Evolutionary conservation across 1,140 invertebrate genomes (phyloP), one percentile per base, ranked within the genome.

Genomic region (Tetramorium parvispinum): DNA sequence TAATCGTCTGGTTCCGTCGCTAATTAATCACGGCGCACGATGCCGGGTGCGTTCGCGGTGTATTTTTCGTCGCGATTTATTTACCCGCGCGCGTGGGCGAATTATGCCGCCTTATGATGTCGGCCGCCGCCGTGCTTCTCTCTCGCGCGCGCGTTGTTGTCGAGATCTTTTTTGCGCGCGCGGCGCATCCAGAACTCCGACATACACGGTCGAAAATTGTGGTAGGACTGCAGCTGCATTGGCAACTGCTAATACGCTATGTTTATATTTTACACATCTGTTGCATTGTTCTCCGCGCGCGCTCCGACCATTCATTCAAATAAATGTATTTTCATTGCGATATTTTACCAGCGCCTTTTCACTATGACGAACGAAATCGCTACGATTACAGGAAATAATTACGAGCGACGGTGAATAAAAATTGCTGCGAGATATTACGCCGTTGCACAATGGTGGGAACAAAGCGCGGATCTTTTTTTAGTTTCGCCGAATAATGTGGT

Each of bases 21-120:
- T 91, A 91, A 91, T 91, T 91, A 91, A 91, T 91, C 90, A 91
- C 85, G 46, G 40, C 75, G 77, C 43, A 76, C 75, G 61, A 68
- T 18, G 55, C 53, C 40, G 8, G 11, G 32, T 40, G 46, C 49
- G 57, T 77, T 57, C 73, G 53, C 53, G 85, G 73, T 77, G 59
- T 86, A 85, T 81, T 82, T 86, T 88, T 78, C 79, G 57, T 73
- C 71, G 51, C 85, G 68, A 91, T 91, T 88, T 85, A 91, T 88
- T 88, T 88, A 82, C 57, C 65, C 66, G 37, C 7, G 32, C 32
- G 32, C 32, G 32, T 32, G 24, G 11, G 32, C 70, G 32, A 78
- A 65, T 82, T 73, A 66, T 49, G 40, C 70, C 77, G n/a, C 13
- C 75, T 37, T 75, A 27, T 55, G 73, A 88, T 86, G 24, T 18